These are phyloP conservation scores for Nansenia antarctica DNA, from an alignment of 2,113 vertebrate species.

Conservation along the genomic window DNA sequence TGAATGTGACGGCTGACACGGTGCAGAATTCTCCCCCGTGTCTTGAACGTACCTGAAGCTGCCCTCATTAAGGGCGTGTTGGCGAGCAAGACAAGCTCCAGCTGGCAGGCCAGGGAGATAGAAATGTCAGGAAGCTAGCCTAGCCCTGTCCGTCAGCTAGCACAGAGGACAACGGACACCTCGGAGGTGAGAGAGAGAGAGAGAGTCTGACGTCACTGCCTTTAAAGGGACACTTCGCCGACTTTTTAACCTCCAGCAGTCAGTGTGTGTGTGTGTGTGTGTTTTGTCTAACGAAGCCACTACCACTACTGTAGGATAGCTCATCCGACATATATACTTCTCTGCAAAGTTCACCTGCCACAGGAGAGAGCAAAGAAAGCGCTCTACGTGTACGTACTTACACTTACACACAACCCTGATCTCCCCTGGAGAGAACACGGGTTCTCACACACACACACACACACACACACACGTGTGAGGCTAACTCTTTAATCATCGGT, in stretches of 20 bases:
- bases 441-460: not conserved
- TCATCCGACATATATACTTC: no score
- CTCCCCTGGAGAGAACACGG: no score
- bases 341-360: no score
- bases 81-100: not conserved
- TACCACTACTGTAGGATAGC: not conserved
- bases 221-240: no score
- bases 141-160: not conserved
- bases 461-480: not conserved
- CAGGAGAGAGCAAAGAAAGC: no score
- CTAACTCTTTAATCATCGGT: slow-evolving; percentile 18
- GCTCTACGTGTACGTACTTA: no score
- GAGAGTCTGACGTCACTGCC: not conserved
- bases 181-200: not conserved
- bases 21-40: not conserved
- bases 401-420: no score
- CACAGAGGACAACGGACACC: not conserved
- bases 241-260: no score
- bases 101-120: not conserved
- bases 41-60: not conserved
- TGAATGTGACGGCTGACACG: not conserved
- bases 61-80: not conserved
- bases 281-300: not conserved
- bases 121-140: not conserved
- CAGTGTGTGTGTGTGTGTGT: not conserved